Base-by-base conservation (phyloP, 2,113 vertebrate species). In the Antidorcas marsupialis region DNA sequence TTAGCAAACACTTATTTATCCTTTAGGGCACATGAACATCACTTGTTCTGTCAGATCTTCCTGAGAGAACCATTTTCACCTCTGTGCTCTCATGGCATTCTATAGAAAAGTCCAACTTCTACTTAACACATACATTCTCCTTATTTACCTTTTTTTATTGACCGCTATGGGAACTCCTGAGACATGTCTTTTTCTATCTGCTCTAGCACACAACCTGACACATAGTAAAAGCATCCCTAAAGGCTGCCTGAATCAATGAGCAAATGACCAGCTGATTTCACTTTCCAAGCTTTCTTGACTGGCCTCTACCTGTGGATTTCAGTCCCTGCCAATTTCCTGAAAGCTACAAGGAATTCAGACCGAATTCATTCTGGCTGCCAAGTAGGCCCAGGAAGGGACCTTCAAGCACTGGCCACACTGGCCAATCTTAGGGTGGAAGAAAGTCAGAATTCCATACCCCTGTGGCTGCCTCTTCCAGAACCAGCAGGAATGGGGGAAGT, bases 311-410 rank as follows among this genome's bases (percentile, higher is more conserved):
- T 74, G 45, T 30, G 47, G 62, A 85, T 64, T 28, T 60, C 57
- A 67, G 27, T 87, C 33, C 71, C 83, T 82, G 25, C 57, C 76
- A 55, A 83, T 86, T 94, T 15, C 60, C 55, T 78, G 36, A 91
- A 78, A 88, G 45, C 16, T 87, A 85, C 62, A 95, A 94, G 71
- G 19, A 87, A 94, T 86, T 98, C 78, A 95, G 36, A 86, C 33
- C 23, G n/a, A 91, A 93, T 88, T 94, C 36, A 79, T 59, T 52
- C 74, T 53, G 74, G 87, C 71, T 87, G 28, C 76, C 86, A 94
- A 60, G 36, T 33, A 67, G 17, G 78, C 39, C 19, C 64, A 67
- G 28, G 17, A 89, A 95, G 71, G 64, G 39, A 43, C 85, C 33
- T 67, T 79, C 7, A 86, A 57, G 74, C 45, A 45, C 27, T 16